Conservation (phyloP, 1,140 invertebrate genomes). For the Pollicipes pollicipes region DNA sequence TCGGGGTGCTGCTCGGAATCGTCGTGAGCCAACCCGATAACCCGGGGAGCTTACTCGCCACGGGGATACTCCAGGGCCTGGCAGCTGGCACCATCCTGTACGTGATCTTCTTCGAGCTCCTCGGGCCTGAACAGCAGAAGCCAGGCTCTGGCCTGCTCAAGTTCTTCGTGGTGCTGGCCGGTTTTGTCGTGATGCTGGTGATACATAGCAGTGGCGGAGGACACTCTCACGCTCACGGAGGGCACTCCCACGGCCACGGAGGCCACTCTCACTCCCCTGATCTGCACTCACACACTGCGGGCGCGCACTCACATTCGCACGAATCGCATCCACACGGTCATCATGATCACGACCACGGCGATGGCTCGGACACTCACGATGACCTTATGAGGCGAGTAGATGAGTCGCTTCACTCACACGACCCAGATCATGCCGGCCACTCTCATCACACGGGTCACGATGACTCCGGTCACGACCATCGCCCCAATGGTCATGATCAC, state of each 20-base stretch:
- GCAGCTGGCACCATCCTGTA: constrained; percentile 18
- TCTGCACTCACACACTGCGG: constrained; percentile 50
- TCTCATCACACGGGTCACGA: too few species aligned
- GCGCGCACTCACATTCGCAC: constrained; percentile 65
- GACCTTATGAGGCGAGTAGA: background rate
- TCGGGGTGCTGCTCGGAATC: constrained; percentile 19
- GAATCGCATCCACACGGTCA: constrained; percentile 72
- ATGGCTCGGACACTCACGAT: constrained; percentile 29
- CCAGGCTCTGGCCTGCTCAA: constrained; percentile 45
- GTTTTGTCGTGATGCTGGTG: constrained; percentile 40
- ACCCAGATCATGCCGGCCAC: background rate
- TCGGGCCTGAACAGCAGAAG: constrained; percentile 20
- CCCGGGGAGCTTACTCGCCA: constrained; percentile 2
- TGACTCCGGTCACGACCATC: too few species aligned
- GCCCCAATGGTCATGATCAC: too few species aligned
- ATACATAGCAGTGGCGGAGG: constrained; percentile 16
- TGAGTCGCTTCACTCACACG: background rate
- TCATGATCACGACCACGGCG: constrained; percentile 66
- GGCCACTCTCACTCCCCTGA: constrained; percentile 27
- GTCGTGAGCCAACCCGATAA: constrained; percentile 7
- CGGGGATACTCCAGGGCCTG: constrained; percentile 13
- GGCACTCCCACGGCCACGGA: constrained; percentile 45
- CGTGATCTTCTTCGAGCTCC: constrained; percentile 19
- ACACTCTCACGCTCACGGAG: constrained; percentile 31
- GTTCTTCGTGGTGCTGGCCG: constrained; percentile 34